Percentiles rank a stretch among this genome's conserved stretches.
phyloP scores from a whole-genome alignment of 1,140 invertebrate genomes.

The Cephus cinctus region DNA sequence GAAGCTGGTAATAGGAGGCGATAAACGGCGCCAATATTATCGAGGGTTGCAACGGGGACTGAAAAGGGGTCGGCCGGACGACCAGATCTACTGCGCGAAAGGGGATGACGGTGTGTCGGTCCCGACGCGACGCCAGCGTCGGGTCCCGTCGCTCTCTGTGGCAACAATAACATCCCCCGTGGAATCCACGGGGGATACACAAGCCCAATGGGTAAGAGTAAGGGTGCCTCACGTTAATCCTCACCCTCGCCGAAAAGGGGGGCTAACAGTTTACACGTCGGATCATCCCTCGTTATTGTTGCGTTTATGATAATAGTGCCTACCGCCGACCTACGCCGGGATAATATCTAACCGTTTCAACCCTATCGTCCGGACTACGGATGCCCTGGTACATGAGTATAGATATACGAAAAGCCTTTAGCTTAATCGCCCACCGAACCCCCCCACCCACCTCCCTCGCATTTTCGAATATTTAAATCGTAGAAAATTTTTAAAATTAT shows the following conservation, averaged over 20 bases:
- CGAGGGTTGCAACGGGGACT: constrained; percentile 33
- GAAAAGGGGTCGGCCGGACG: too few relatives aligned
- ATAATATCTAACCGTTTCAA: constrained; percentile 9
- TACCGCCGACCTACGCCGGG: constrained; percentile 1
- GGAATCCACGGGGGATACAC: constrained; percentile 34
- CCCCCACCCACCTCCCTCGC: too few relatives aligned
- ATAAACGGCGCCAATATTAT: constrained; percentile 50
- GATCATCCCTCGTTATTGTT: constrained; percentile 59
- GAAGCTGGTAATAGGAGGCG: constrained; percentile 48
- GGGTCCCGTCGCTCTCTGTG: constrained; percentile 16
- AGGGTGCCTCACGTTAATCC: constrained; percentile 44
- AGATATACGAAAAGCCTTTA: too few relatives aligned
- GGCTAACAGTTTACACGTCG: constrained; percentile 49
- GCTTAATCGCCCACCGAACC: too few relatives aligned
- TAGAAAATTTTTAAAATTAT: too few relatives aligned
- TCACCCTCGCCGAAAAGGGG: constrained; percentile 33
- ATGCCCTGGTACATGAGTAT: too few relatives aligned
- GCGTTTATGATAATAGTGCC: constrained; percentile 55
- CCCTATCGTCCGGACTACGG: too few relatives aligned
- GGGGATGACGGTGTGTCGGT: background rate
- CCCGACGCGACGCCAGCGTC: background rate
- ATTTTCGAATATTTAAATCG: too few relatives aligned
- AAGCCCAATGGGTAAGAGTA: constrained; percentile 17
- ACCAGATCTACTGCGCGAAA: too few relatives aligned
- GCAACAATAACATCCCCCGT: constrained; percentile 52